Evolutionary conservation across 2,888 invertebrate genomes (phyloP).

Genomic region (Idaea biselata): DNA sequence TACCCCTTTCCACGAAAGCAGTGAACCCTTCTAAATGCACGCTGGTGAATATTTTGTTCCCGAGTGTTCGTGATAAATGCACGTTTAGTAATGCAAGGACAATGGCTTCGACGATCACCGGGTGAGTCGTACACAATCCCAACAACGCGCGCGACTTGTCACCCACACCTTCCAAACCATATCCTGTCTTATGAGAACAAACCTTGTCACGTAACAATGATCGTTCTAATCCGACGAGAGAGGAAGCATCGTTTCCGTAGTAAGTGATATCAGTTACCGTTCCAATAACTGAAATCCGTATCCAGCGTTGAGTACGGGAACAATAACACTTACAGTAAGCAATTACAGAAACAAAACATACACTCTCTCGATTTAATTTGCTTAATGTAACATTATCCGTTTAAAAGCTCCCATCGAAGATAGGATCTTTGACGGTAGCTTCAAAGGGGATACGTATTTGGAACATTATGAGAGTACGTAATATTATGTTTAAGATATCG

Average conservation of each 20-base stretch:
- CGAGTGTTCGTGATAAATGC: conserved; percentile 65
- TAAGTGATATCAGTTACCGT: conserved; percentile 19
- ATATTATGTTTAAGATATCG: conserved; percentile 6
- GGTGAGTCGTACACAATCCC: conserved; percentile 64
- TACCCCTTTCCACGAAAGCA: conserved; percentile 73
- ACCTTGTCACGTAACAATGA: conserved; percentile 16
- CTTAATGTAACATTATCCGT: not conserved
- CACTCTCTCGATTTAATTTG: conserved; percentile 7
- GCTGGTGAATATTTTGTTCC: conserved; percentile 59
- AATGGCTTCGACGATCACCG: conserved; percentile 64
- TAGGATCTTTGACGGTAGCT: not conserved
- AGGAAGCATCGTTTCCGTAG: conserved; percentile 9
- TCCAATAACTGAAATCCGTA: conserved; percentile 12
- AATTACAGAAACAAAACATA: conserved; percentile 12
- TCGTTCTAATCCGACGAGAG: conserved; percentile 21
- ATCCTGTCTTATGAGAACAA: conserved; percentile 26
- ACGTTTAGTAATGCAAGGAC: conserved; percentile 50
- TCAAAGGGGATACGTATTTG: not conserved
- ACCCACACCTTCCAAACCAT: conserved; percentile 17
- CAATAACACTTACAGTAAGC: conserved; percentile 12
- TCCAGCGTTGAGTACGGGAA: conserved; percentile 13
- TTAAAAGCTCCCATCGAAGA: conserved; percentile 5
- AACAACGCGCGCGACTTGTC: conserved; percentile 55
- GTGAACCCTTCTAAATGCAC: conserved; percentile 73
- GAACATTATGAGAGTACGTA: conserved; percentile 5